phyloP scores from a whole-genome alignment of 2,888 invertebrate species.

The Anodontia alba region DNA sequence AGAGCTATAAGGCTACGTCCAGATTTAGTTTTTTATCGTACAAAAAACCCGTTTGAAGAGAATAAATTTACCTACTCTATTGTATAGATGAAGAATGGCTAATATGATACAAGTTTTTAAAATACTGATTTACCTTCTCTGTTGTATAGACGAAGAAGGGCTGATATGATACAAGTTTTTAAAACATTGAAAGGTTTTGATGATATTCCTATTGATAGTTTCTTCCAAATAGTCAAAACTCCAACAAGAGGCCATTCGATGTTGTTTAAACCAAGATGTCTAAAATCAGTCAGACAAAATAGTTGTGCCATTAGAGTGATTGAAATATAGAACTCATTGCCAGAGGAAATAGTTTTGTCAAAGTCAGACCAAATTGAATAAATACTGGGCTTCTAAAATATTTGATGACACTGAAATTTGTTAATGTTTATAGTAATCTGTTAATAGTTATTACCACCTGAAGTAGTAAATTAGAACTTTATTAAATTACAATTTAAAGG shows the following conservation, averaged over 20 bases:
- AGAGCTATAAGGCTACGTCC: too few species aligned
- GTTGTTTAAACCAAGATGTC: not conserved
- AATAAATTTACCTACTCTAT: not conserved
- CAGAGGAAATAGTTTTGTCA: too few species aligned
- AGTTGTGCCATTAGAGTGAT: not conserved
- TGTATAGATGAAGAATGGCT: not conserved
- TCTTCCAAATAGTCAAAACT: not conserved
- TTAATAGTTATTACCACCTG: too few species aligned
- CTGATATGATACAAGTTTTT: not conserved
- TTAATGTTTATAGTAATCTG: too few species aligned
- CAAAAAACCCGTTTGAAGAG: not conserved
- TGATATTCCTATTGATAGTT: not conserved
- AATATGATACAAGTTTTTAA: not conserved
- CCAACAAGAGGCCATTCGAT: not conserved
- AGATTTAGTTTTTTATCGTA: too few species aligned
- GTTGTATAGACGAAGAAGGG: not conserved
- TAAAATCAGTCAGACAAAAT: not conserved
- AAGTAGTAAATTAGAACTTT: too few species aligned
- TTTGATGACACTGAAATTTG: too few species aligned
- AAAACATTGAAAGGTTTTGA: not conserved
- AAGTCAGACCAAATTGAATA: too few species aligned
- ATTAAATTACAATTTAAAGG: too few species aligned
- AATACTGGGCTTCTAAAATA: too few species aligned
- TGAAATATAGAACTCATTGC: not conserved
- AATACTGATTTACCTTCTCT: not conserved